Base-by-base conservation (phyloP, 1,140 invertebrate species). In the Armadillidium nasatum region DNA sequence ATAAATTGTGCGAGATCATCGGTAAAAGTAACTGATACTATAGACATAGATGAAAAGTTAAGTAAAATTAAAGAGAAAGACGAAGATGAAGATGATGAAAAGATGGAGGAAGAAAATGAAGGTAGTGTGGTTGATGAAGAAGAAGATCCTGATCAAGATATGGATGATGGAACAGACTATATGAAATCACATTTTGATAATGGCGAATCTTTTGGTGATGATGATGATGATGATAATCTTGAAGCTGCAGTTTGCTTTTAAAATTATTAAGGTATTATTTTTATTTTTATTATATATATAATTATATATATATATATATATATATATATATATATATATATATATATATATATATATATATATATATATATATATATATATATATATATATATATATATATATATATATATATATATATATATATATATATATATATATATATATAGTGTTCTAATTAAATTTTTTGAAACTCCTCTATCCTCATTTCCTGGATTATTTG, bases 161-260 rank as follows among this genome's bases (percentile, higher is more conserved):
- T 90, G 88, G 89, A 90, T 80, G 88, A 90, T 78, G 90, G 89
- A 44, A 91, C 90, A 19, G 89, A 91, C 84, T 93, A 93, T 85
- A 89, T 89, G 0, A 90, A 91, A 81, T 91, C 89, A 83, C 93
- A 93, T 82, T 94, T 94, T 84, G 92, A 94, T 84, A 93, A 94
- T 85, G 93, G 93, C n/a, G 93, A 94, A 85, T 89, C 87, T 23
- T 93, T 91, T 84, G 89, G 93, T 81, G 92, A 94, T 80, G 84
- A 85, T 22, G 92, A 94, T 82, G 92, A 94, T 83, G 92, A 94
- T 82, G 92, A 94, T 83, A 92, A 94, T 82, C 92, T 92, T 83
- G 83, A 91, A 76, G 92, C 93, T 84, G 54, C 13, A n/a, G 54
- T 15, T n/a, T 15, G 54, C 7, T 15, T 3, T 60, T 60, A 60